Percentiles rank a stretch among this genome's conserved stretches.
These are phyloP conservation scores for Parnassius orleans DNA, from an alignment of 2,888 invertebrate species.

Conservation along the genomic window DNA sequence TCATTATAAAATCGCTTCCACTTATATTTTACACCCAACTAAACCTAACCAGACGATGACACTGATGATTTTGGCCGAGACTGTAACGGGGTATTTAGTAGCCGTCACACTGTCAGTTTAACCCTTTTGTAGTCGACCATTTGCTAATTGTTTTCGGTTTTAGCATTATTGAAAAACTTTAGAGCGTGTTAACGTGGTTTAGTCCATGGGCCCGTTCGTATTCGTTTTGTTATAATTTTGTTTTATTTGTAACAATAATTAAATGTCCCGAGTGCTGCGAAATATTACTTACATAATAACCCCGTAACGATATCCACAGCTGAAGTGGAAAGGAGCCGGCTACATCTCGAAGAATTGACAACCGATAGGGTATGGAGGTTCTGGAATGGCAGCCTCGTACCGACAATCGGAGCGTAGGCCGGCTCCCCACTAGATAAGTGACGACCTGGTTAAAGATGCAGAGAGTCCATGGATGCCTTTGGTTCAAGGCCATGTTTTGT, in stretches of 20 bases:
- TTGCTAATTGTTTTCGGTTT: conserved; percentile 32
- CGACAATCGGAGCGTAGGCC: too few species aligned
- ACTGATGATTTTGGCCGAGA: conserved; percentile 9
- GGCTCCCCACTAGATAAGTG: too few species aligned
- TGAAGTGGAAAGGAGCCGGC: too few species aligned
- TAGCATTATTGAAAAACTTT: conserved; percentile 32
- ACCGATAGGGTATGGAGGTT: too few species aligned
- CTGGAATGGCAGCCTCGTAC: too few species aligned
- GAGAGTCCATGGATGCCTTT: too few species aligned
- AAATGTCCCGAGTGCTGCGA: not conserved
- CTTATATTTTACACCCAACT: not conserved
- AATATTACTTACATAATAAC: too few species aligned
- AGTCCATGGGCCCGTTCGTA: not conserved
- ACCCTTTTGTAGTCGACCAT: conserved; percentile 32
- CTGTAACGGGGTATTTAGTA: conserved; percentile 12
- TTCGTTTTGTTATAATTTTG: not conserved
- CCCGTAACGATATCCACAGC: too few species aligned
- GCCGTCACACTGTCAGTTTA: conserved; percentile 23
- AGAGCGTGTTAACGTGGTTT: not conserved
- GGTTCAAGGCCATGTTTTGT: too few species aligned
- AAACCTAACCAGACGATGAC: conserved; percentile 13
- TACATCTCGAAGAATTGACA: too few species aligned
- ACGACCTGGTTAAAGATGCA: too few species aligned
- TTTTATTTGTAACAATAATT: not conserved
- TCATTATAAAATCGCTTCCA: conserved; percentile 8